Evolutionary conservation across 2,888 invertebrate genomes (phyloP).

Genomic region (Kryphioiulus occultus): DNA sequence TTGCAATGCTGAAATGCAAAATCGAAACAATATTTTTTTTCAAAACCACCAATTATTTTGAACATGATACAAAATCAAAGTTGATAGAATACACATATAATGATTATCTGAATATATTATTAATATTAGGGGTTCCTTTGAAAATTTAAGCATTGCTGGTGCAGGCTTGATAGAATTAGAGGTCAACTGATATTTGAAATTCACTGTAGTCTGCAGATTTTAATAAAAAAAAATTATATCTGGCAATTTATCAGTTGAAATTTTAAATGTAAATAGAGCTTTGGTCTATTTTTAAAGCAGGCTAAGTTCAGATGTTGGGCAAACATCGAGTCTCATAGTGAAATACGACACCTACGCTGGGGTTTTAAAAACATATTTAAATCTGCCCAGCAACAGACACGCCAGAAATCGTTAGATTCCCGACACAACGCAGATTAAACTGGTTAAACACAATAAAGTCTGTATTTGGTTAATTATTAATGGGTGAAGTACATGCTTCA

Average conservation of each 20-base stretch:
- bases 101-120: no score
- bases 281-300: background rate
- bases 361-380: background rate
- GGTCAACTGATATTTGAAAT: no score
- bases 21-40: no score
- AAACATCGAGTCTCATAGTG: background rate
- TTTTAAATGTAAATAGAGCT: background rate
- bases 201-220: background rate
- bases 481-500: background rate
- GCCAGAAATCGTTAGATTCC: background rate
- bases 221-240: background rate
- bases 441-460: background rate
- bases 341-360: background rate
- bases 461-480: background rate
- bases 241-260: background rate
- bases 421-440: background rate
- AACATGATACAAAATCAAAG: no score
- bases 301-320: background rate
- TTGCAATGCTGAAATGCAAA: no score
- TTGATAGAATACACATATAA: no score
- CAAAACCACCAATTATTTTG: no score
- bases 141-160: no score
- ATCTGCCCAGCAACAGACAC: conserved; percentile 20
- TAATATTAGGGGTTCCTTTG: no score
- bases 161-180: no score